These are phyloP conservation scores for Prunella strophiata DNA, from an alignment of 2,797 vertebrate genomes.

Conservation along the genomic window DNA sequence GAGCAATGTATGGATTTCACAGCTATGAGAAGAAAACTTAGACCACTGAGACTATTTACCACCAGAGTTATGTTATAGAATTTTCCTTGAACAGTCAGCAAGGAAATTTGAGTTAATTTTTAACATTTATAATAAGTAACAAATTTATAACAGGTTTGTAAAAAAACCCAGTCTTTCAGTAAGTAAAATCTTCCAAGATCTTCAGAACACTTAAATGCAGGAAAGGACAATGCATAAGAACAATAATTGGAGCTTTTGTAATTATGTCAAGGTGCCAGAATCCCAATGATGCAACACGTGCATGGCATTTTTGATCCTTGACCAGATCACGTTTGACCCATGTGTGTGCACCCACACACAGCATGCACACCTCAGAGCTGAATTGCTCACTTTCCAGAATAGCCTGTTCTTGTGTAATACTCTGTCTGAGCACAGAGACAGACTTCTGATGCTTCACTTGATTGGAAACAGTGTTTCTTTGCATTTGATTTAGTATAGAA, in stretches of 20 bases:
- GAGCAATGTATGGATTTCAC: background rate
- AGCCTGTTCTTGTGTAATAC: slow-evolving; percentile 21
- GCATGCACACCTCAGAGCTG: background rate
- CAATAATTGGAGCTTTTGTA: background rate
- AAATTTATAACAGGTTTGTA: background rate
- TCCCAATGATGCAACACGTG: background rate
- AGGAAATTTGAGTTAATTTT: background rate
- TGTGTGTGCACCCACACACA: background rate
- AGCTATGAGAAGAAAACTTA: background rate
- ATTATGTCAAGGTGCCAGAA: background rate
- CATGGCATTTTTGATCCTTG: background rate
- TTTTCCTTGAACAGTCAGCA: background rate
- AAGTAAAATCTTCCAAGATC: background rate
- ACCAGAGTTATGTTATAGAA: background rate
- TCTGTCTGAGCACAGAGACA: background rate
- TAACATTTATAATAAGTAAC: background rate
- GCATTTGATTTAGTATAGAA: background rate
- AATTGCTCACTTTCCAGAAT: background rate
- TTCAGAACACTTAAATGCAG: background rate
- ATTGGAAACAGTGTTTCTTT: background rate
- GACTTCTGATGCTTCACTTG: background rate
- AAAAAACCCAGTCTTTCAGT: background rate
- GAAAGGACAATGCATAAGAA: background rate
- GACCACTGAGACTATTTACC: background rate
- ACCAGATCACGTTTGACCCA: background rate